phyloP scores from a whole-genome alignment of 1,140 invertebrate genomes.

The Cyphomyrmex costatus region DNA sequence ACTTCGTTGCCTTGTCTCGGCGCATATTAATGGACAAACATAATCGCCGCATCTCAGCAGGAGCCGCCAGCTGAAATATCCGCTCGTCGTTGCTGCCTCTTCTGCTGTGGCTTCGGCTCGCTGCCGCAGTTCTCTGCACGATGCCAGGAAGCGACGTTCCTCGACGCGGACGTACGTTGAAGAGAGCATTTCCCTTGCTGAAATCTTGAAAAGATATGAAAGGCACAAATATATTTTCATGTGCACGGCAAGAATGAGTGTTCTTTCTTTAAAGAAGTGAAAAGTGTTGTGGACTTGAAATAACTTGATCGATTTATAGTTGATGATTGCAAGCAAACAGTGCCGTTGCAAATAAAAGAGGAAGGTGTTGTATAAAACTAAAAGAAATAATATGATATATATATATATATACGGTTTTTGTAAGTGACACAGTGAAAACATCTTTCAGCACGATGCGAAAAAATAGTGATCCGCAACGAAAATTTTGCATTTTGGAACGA shows the following conservation, averaged over 20 bases:
- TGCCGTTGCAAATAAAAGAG: constrained; percentile 13
- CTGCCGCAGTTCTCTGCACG: constrained; percentile 71
- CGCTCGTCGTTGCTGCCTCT: constrained; percentile 72
- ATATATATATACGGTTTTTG: no score
- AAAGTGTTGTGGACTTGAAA: background rate
- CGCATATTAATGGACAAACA: constrained; percentile 86
- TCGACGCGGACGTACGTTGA: constrained; percentile 49
- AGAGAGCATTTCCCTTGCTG: background rate
- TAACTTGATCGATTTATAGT: background rate
- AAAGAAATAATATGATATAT: background rate
- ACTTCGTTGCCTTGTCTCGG: constrained; percentile 82
- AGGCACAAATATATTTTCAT: background rate
- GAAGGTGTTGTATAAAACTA: background rate
- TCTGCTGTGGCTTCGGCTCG: constrained; percentile 62
- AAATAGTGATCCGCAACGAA: background rate
- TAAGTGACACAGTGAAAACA: constrained; percentile 29
- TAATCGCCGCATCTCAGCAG: constrained; percentile 86
- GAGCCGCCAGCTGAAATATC: constrained; percentile 80
- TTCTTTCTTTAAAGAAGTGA: constrained; percentile 4
- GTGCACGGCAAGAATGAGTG: constrained; percentile 11
- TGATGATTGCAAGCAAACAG: background rate
- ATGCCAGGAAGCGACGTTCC: constrained; percentile 75
- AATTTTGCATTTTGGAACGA: background rate
- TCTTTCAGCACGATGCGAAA: background rate
- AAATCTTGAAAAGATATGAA: background rate